Evolutionary conservation across 2,888 invertebrate species (phyloP).

Genomic region (Anticlea derivata): DNA sequence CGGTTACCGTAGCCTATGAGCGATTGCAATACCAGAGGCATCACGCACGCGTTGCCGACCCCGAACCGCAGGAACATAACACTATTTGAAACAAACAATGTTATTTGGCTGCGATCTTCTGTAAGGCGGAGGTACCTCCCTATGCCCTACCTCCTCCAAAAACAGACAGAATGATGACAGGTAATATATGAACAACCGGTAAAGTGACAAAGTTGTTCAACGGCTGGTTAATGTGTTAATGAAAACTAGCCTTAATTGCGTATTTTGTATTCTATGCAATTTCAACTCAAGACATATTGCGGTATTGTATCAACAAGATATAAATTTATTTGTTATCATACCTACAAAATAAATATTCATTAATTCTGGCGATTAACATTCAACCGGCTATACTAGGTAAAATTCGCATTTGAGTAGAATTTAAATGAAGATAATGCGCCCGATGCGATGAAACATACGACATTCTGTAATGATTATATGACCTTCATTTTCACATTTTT

Average conservation of each 20-base stretch:
- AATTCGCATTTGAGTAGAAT: constrained; percentile 27
- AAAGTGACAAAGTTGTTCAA: too few species aligned
- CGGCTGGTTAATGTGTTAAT: too few species aligned
- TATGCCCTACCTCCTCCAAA: too few species aligned
- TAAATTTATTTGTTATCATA: constrained; percentile 29
- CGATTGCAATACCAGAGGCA: too few species aligned
- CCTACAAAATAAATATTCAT: constrained; percentile 36
- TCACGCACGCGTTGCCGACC: too few species aligned
- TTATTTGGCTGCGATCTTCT: too few species aligned
- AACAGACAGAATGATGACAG: too few species aligned
- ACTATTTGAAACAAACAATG: too few species aligned
- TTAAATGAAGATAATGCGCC: constrained; percentile 29
- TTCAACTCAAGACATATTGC: constrained; percentile 20
- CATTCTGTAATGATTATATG: constrained; percentile 13
- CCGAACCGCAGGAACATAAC: too few species aligned
- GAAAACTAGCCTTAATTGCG: constrained; percentile 24
- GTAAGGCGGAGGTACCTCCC: too few species aligned
- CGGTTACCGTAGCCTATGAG: too few species aligned
- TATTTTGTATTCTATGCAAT: constrained; percentile 25
- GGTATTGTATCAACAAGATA: constrained; percentile 25
- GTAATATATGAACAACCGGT: too few species aligned
- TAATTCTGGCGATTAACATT: constrained; percentile 28
- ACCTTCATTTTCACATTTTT: constrained; percentile 17
- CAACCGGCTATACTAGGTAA: constrained; percentile 26
- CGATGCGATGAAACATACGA: constrained; percentile 20